These are phyloP conservation scores for Aplocera efformata DNA, from an alignment of 2,888 invertebrate genomes.

Conservation along the genomic window DNA sequence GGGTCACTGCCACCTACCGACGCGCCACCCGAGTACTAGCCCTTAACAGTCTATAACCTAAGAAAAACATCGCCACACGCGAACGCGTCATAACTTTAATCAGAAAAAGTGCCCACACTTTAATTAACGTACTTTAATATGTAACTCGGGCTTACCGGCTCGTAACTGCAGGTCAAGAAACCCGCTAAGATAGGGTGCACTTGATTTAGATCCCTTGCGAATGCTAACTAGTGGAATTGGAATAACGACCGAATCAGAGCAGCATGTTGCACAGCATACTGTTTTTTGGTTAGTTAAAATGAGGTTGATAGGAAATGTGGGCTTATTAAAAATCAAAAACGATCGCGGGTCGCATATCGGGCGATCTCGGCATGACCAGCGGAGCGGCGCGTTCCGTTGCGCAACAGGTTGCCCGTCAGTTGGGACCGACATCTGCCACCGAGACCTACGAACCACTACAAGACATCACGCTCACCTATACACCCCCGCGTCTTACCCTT, in stretches of 20 bases:
- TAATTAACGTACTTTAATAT: slow-evolving; percentile 40
- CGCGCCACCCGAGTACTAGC: slow-evolving; percentile 21
- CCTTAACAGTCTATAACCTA: slow-evolving; percentile 49
- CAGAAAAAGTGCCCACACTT: slow-evolving; percentile 52
- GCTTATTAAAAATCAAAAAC: slow-evolving; percentile 63
- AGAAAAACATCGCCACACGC: slow-evolving; percentile 70
- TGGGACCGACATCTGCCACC: slow-evolving; percentile 69
- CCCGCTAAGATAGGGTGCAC: slow-evolving; percentile 41
- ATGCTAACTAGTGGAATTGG: slow-evolving; percentile 29
- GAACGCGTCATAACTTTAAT: slow-evolving; percentile 59
- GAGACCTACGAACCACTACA: slow-evolving; percentile 42
- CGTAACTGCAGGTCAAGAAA: slow-evolving; percentile 48
- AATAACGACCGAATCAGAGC: slow-evolving; percentile 18
- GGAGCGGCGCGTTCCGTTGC: slow-evolving; percentile 73
- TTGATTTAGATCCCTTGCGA: slow-evolving; percentile 37
- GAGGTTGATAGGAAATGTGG: slow-evolving; percentile 31
- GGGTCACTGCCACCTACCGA: slow-evolving; percentile 59
- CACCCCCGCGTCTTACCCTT: slow-evolving; percentile 72
- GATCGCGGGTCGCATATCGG: slow-evolving; percentile 58
- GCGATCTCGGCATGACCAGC: slow-evolving; percentile 64
- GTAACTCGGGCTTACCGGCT: slow-evolving; percentile 40
- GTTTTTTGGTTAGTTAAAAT: slow-evolving; percentile 22
- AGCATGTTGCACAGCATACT: slow-evolving; percentile 18
- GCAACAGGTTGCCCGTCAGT: slow-evolving; percentile 78
- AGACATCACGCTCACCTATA: slow-evolving; percentile 39